Percentiles rank a stretch among this genome's conserved stretches.
These are phyloP conservation scores for Drosophila sucinea DNA, from an alignment of 1,140 invertebrate genomes.

Conservation along the genomic window DNA sequence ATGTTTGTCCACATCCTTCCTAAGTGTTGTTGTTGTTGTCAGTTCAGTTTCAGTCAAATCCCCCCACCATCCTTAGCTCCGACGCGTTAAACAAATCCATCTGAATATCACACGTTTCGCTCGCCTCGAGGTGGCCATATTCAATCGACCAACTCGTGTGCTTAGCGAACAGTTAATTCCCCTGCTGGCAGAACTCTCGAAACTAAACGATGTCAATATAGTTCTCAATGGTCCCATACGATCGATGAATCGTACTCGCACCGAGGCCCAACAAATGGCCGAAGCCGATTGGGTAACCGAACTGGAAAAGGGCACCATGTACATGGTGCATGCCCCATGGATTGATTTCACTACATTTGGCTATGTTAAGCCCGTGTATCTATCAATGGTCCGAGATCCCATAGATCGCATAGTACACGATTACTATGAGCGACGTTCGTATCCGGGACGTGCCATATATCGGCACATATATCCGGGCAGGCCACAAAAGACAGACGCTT, in stretches of 20 bases:
- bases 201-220: conserved; percentile 80
- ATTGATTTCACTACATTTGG: conserved; percentile 87
- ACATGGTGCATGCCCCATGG: conserved; percentile 76
- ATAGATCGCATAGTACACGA: conserved; percentile 94
- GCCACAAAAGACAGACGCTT: conserved; percentile 91
- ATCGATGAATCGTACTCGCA: conserved; percentile 38
- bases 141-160: conserved; percentile 94
- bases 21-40: too few species aligned
- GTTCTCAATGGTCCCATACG: conserved; percentile 61
- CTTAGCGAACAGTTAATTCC: conserved; percentile 86
- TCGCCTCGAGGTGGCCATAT: conserved; percentile 90
- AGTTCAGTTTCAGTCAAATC: too few species aligned
- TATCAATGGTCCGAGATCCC: conserved; percentile 94
- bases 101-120: conserved; percentile 92
- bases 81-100: conserved; percentile 62
- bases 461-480: conserved; percentile 92
- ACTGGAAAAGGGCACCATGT: conserved; percentile 59
- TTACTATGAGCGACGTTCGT: conserved; percentile 88
- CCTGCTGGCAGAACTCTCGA: conserved; percentile 89
- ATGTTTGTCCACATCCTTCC: too few species aligned
- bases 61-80: conserved; percentile 42
- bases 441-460: conserved; percentile 92
- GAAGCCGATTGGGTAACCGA: conserved; percentile 68
- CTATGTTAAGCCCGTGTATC: conserved; percentile 91
- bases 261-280: conserved; percentile 90